phyloP scores from a whole-genome alignment of 2,888 invertebrate species.

The Conomelus anceps region DNA sequence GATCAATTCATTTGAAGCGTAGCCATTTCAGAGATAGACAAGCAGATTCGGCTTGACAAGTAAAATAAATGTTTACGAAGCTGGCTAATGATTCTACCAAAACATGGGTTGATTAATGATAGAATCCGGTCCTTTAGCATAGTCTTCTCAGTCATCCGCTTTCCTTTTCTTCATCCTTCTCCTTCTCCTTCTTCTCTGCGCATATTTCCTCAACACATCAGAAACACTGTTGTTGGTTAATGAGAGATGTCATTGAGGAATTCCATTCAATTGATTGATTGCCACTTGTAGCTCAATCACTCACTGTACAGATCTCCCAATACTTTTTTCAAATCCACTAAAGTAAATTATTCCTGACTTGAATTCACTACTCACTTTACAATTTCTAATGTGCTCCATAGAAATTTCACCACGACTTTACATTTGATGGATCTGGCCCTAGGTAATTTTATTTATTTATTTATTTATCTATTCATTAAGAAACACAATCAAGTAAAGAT shows the following conservation, averaged over 20 bases:
- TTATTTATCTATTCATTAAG: no score
- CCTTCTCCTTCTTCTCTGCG: neutral
- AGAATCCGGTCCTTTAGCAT: neutral
- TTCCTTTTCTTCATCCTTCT: neutral
- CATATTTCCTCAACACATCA: neutral
- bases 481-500: no score
- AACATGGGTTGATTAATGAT: neutral
- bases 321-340: neutral
- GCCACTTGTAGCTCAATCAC: neutral
- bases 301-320: neutral
- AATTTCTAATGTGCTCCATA: no score
- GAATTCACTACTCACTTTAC: neutral
- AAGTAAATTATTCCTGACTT: neutral
- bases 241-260: neutral
- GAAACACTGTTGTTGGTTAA: neutral
- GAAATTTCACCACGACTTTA: neutral
- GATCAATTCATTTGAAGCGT: neutral
- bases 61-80: neutral
- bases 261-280: neutral
- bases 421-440: no score
- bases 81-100: neutral
- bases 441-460: no score
- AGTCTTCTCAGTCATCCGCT: neutral
- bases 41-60: neutral
- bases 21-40: neutral